These are phyloP conservation scores for Berghia stephanieae DNA, from an alignment of 1,140 invertebrate genomes.

Conservation along the genomic window DNA sequence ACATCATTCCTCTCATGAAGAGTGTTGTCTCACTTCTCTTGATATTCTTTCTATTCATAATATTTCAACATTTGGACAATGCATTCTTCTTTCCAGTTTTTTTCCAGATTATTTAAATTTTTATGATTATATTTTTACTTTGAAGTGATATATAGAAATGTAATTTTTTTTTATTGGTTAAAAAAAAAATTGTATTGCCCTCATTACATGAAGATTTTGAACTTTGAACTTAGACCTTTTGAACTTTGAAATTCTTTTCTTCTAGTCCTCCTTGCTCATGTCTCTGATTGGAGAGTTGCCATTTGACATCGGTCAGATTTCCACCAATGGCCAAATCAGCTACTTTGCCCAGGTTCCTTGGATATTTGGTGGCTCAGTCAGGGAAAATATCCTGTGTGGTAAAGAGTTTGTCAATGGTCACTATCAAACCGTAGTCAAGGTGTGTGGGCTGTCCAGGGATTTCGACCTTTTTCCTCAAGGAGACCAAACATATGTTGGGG, in stretches of 20 bases:
- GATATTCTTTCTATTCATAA: too few relatives aligned
- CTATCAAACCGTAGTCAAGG: constrained; percentile 49
- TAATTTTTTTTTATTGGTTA: too few relatives aligned
- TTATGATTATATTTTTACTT: too few relatives aligned
- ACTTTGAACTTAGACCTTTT: not conserved
- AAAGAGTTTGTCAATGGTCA: constrained; percentile 38
- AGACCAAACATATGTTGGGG: constrained; percentile 88
- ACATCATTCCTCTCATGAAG: too few relatives aligned
- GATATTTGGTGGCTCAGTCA: constrained; percentile 75
- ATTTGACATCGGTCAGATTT: constrained; percentile 73
- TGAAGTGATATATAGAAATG: too few relatives aligned
- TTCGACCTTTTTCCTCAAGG: constrained; percentile 79
- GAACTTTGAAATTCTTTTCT: constrained; percentile 22
- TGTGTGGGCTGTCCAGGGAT: constrained; percentile 67
- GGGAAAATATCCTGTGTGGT: constrained; percentile 89
- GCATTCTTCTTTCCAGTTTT: too few relatives aligned
- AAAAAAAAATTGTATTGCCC: too few relatives aligned
- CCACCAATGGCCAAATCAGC: constrained; percentile 79
- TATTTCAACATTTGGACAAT: too few relatives aligned
- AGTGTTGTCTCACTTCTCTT: too few relatives aligned
- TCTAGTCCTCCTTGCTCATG: constrained; percentile 80
- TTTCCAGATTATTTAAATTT: too few relatives aligned
- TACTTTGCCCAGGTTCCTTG: constrained; percentile 91
- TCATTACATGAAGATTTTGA: not conserved
- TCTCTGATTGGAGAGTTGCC: constrained; percentile 83